These are phyloP conservation scores for Psittacula echo DNA, from an alignment of 2,797 vertebrate species.

Conservation along the genomic window DNA sequence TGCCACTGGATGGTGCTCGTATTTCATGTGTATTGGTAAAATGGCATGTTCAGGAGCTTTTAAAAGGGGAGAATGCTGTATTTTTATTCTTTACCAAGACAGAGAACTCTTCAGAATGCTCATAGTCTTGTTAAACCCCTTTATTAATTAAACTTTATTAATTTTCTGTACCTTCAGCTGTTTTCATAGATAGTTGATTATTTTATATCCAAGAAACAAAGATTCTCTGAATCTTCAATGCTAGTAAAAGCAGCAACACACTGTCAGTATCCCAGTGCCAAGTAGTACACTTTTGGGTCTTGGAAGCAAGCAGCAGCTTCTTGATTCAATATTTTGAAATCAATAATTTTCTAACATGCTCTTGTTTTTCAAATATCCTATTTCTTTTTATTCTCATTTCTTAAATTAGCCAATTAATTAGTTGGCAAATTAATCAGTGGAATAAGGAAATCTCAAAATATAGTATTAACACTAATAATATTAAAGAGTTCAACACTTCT, in stretches of 20 bases:
- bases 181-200: not conserved
- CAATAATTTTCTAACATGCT: not conserved
- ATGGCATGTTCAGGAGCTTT: rapidly evolving
- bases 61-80: not conserved
- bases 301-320: not conserved
- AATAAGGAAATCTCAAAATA: not conserved
- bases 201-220: not conserved
- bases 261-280: not conserved
- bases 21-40: not conserved
- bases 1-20: constrained; percentile 71
- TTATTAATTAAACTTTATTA: not conserved
- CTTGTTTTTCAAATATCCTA: not conserved
- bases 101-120: not conserved
- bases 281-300: not conserved
- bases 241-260: not conserved
- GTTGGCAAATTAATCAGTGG: not conserved
- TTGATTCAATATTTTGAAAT: not conserved
- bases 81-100: not conserved
- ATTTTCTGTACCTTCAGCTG: not conserved
- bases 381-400: not conserved
- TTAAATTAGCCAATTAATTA: not conserved
- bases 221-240: not conserved
- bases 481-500: not conserved
- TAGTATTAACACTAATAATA: not conserved
- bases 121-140: not conserved